Evolutionary conservation across 2,113 vertebrate genomes (phyloP).

Genomic region (Athene cunicularia): DNA sequence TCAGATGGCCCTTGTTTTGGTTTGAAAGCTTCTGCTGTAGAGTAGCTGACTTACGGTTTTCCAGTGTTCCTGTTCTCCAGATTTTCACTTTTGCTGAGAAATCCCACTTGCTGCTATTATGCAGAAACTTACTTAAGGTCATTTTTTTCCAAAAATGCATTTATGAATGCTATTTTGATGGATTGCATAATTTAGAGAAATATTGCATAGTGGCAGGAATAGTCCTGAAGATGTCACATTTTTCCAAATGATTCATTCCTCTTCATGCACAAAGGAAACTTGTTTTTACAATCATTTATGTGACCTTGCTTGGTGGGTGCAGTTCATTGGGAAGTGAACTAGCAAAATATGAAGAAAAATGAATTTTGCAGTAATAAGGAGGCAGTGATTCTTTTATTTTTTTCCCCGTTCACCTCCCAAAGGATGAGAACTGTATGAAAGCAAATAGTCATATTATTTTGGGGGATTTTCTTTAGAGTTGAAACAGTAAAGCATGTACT

Average conservation of each 20-base stretch:
- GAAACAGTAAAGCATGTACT: background rate
- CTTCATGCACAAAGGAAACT: background rate
- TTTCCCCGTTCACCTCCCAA: background rate
- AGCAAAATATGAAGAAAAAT: background rate
- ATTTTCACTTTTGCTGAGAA: background rate
- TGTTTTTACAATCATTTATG: background rate
- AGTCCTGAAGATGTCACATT: slow-evolving; percentile 8
- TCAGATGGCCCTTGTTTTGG: background rate
- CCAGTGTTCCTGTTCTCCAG: background rate
- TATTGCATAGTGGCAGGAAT: background rate
- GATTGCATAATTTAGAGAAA: slow-evolving; percentile 26
- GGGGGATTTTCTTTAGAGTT: background rate
- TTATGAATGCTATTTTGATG: slow-evolving; percentile 4
- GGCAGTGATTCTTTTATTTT: background rate
- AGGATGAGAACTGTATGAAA: background rate
- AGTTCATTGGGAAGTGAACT: background rate
- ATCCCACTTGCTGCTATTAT: background rate
- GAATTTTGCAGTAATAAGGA: background rate
- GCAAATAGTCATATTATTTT: background rate
- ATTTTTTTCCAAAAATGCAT: background rate
- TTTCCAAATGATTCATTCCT: slow-evolving; percentile 20
- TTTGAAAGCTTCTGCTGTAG: background rate
- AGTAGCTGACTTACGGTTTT: background rate
- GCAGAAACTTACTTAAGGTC: background rate
- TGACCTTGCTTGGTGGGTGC: background rate